Base-by-base conservation (phyloP, 2,888 invertebrate species). In the Parnassius glacialis region DNA sequence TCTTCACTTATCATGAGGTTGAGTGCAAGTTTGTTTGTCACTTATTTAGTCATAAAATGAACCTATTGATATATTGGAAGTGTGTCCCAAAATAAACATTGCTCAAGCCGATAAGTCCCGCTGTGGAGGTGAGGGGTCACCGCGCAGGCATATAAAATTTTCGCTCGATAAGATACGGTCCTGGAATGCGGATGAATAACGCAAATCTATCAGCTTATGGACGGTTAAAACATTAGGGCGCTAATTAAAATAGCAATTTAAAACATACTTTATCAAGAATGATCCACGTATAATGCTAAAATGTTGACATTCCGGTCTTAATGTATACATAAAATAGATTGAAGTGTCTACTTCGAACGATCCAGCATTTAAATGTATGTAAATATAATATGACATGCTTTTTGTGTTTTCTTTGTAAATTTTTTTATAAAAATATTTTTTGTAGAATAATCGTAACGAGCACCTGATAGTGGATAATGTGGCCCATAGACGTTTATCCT, bases 61-160 rank as follows among this genome's bases (percentile, higher is more conserved):
- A 34, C 34, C 34, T 34, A 34, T 34, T 34, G 34, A 34, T 34
- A 7, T 34, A 34, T 34, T 34, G 34, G 34, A 34, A 13, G 48
- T 43, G 9, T 48, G 9, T 66, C 52, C 65, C 67, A 61, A 54
- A 58, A 65, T 66, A 68, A 11, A 51, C 51, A 25, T 51, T 25
- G 51, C 51, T 51, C 51, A 34, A 25, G 51, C 1, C 51, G 51
- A 51, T 51, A 51, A 25, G n/a, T 34, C 51, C 11, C 10, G 51
- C 25, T 20, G 25, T 12, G 11, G 51, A 51, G 53, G 43, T 54
- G 53, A 54, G 43, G 53, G 53, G 53, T 54, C 43, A 11, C 41
- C 43, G 43, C 51, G 25, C n/a, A 5, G 51, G 25, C 51, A 12
- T 9, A 16, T 43, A 7, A 54, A 43, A 43, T 43, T 13, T 54